A percentile compares a stretch with the other conserved stretches of the same genome.
phyloP scores from a whole-genome alignment of 2,113 vertebrate genomes.

The Taurulus bubalis region DNA sequence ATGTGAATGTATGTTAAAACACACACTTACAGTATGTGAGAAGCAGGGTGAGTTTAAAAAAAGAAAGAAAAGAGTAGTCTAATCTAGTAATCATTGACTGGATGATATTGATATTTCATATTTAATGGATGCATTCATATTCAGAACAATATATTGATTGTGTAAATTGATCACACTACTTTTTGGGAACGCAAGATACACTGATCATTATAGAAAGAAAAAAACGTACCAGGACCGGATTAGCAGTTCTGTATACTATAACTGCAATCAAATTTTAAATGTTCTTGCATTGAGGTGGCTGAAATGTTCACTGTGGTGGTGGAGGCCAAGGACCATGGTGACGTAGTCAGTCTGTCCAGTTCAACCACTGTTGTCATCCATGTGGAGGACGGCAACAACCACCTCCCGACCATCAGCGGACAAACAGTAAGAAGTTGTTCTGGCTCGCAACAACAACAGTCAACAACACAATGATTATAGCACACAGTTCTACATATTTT shows the following conservation, averaged over 20 bases:
- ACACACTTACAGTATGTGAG: not conserved
- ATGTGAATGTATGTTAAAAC: not conserved
- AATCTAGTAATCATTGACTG: not conserved
- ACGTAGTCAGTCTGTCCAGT: conserved; percentile 67
- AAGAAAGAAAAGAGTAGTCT: too few relatives aligned
- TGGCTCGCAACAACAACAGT: not conserved
- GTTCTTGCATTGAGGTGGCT: conserved; percentile 47
- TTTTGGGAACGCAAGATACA: not conserved
- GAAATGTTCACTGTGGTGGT: conserved; percentile 51
- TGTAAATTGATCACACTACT: not conserved
- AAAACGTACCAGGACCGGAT: not conserved
- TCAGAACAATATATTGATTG: not conserved
- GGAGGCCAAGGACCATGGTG: conserved; percentile 70
- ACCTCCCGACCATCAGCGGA: conserved; percentile 58
- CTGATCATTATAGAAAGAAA: not conserved
- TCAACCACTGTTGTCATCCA: conserved; percentile 65
- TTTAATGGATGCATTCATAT: not conserved
- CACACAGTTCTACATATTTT: not conserved
- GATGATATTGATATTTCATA: not conserved
- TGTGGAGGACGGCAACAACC: conserved; percentile 67
- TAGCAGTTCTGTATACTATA: not conserved
- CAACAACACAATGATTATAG: too few relatives aligned
- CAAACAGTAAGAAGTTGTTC: conserved; percentile 52
- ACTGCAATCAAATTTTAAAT: not conserved
- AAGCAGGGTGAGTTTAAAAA: not conserved